Conservation (phyloP, 1,140 invertebrate genomes). For the Artemia franciscana region DNA sequence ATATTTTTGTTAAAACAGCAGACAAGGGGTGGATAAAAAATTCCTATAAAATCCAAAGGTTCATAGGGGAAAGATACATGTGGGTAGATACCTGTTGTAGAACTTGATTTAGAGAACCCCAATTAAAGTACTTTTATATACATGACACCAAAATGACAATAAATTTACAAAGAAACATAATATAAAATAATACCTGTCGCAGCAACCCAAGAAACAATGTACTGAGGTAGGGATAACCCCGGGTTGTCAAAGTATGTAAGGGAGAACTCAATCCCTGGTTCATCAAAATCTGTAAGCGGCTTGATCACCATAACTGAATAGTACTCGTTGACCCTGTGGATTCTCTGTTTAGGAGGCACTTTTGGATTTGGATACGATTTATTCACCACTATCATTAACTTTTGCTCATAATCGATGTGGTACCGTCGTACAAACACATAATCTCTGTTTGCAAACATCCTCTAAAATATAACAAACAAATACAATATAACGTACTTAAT, state of each 20-base stretch:
- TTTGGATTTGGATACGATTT: conserved; percentile 19
- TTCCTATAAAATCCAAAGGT: too few relatives aligned
- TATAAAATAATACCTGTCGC: conserved; percentile 19
- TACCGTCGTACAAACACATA: conserved; percentile 60
- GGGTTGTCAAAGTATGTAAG: conserved; percentile 72
- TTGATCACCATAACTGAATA: conserved; percentile 69
- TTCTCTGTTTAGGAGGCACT: conserved; percentile 13
- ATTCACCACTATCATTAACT: conserved; percentile 30
- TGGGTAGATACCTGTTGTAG: too few relatives aligned
- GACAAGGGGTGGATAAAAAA: too few relatives aligned
- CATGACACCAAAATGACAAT: too few relatives aligned
- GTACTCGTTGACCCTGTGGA: conserved; percentile 40
- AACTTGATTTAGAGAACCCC: too few relatives aligned
- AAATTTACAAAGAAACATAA: too few relatives aligned
- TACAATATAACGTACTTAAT: too few relatives aligned
- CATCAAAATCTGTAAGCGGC: conserved; percentile 31
- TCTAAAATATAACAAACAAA: conserved; percentile 24
- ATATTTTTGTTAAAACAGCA: too few relatives aligned
- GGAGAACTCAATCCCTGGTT: conserved; percentile 51
- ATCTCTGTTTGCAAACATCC: conserved; percentile 57
- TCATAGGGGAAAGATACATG: too few relatives aligned
- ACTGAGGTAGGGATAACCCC: conserved; percentile 38
- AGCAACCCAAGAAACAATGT: conserved; percentile 39
- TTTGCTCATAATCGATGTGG: conserved; percentile 27
- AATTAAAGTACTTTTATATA: too few relatives aligned